Base-by-base conservation (phyloP, 1,140 invertebrate genomes). In the Bemisia tabaci region DNA sequence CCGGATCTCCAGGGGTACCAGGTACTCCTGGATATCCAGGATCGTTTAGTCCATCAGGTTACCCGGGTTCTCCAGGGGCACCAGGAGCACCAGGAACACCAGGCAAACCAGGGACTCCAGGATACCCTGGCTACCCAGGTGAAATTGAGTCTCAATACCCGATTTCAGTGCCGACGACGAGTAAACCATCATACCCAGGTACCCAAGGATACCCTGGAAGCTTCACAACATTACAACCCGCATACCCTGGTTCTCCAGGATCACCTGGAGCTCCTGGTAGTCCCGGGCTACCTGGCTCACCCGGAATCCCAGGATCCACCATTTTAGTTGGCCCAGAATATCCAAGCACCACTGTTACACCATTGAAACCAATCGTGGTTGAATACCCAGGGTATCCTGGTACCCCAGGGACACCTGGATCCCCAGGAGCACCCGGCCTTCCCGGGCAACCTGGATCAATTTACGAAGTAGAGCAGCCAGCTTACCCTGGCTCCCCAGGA, bases 241-340 rank as follows among this genome's bases (percentile, higher is more conserved):
- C 25, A 39, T 65, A 33, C 48, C 71, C 72, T 11, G 70, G 71
- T 26, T 26, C 62, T 11, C 71, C 71, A 27, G 73, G 69, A 12
- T 67, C 17, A 26, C 73, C 74, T 64, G 67, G 72, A 26, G 73
- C 67, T 2, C 75, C 75, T 68, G 75, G 74, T 12, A 62, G 65
- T 48, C 68, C 66, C 22, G 67, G 66, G 59, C 62, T 63, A 39
- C 63, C 60, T 39, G 62, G 21, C 0, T 59, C 23, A 21, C 68
- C 68, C 68, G 67, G 70, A 65, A 61, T 27, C 0, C 67, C 68
- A 63, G 70, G 70, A 67, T 63, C 48, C 21, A 65, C 70, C 59
- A 69, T 70, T 64, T 33, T 2, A 64, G 26, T 68, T 64, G 58
- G 66, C 66, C 25, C 39, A 68, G 1, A 69, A 22, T 58, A 69